Evolutionary conservation across 2,113 vertebrate species (phyloP).

Genomic region (Pomatorhinus ruficollis): DNA sequence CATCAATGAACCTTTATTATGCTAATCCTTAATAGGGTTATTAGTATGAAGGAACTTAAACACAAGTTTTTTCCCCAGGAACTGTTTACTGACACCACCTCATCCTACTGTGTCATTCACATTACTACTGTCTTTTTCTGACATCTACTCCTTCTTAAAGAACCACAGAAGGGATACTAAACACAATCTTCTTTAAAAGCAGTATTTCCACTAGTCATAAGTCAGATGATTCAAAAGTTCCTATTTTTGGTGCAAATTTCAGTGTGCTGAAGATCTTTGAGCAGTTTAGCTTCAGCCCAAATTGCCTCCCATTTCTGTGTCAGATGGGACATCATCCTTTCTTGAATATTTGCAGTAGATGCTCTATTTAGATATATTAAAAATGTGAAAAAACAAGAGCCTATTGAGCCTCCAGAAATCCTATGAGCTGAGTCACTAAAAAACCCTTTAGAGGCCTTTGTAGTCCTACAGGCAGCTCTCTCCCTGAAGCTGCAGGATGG

Average conservation of each 20-base stretch:
- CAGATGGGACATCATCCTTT: not conserved
- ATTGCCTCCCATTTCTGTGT: not conserved
- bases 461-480: not conserved
- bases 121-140: not conserved
- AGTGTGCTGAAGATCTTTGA: not conserved
- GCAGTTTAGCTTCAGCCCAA: not conserved
- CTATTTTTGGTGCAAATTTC: not conserved
- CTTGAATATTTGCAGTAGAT: not conserved
- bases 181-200: not conserved
- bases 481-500: not conserved
- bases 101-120: not conserved
- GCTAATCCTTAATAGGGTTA: constrained; percentile 44
- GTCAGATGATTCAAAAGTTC: not conserved
- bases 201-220: not conserved
- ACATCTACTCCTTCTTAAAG: not conserved
- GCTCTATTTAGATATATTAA: not conserved
- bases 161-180: not conserved
- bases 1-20: constrained; percentile 67
- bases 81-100: constrained; percentile 49
- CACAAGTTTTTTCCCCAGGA: constrained; percentile 16
- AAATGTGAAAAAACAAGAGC: not conserved
- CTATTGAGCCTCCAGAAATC: not conserved
- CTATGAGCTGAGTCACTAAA: not conserved
- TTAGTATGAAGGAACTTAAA: constrained; percentile 57
- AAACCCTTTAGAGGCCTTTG: not conserved